Base-by-base conservation (phyloP, 2,113 vertebrate species). In the Chamaetylas fuelleborni region DNA sequence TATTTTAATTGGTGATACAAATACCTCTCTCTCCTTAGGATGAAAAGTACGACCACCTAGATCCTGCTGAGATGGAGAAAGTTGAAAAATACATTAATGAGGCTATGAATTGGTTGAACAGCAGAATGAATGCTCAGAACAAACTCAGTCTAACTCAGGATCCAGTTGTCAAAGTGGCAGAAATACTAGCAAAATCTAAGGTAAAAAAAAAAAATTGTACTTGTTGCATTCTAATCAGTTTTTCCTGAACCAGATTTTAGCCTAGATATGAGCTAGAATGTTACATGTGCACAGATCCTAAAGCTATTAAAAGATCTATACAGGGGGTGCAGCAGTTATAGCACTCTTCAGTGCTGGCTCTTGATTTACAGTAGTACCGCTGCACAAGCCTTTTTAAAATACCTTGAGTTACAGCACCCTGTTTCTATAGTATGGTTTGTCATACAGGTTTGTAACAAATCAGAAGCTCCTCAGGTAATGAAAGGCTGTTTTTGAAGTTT, bases 101-200 rank as follows among this genome's bases (percentile, higher is more conserved):
- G 66, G 97, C 98, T 89, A 99, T 99, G 99, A 98, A 91, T 73
- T 99, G 99, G 99, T 97, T 99, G 97, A 99, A 99, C 92, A 97
- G 97, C 96, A 99, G 98, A 96, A 99, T 99, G 98, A 99, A 99
- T 33, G 98, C 98, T 43, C 99, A 99, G 93, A 99, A 98, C 94
- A 99, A 99, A 95, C 96, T 99, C 66, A 96, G 96, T 84, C 94
- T 98, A 78, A 98, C 98, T 95, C 99, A 99, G 96, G 99, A 99
- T 89, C 99, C 99, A 53, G 92, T 98, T 66, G 98, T 99, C 72
- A 99, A 98, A 98, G 99, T 99, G 96, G 98, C 99, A 96, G 99
- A 99, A 95, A 99, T 99, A 97, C 88, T 98, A 60, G 92, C 98
- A 89, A 99, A 99, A 96, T 98, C 99, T 71, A 99, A 99, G 98